Conservation (phyloP, 2,888 invertebrate species). For the Phytoseiulus persimilis region DNA sequence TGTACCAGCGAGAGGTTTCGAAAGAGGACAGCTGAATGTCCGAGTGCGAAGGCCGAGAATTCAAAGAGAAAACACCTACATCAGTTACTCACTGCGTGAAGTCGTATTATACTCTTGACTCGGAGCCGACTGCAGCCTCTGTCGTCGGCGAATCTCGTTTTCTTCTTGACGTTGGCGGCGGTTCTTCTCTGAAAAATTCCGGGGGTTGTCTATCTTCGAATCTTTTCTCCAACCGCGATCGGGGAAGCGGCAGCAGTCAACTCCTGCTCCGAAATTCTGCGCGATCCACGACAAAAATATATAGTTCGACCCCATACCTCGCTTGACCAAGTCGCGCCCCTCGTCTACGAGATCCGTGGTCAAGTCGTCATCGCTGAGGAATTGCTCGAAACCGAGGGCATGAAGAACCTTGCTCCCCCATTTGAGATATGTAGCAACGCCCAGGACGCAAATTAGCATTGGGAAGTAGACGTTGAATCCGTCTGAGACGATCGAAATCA, state of each 20-base stretch:
- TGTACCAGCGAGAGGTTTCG: neutral
- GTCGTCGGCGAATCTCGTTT: constrained; percentile 64
- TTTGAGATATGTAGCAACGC: constrained; percentile 85
- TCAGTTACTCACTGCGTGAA: constrained; percentile 22
- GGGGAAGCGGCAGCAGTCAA: too few species aligned
- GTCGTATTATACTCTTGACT: constrained; percentile 31
- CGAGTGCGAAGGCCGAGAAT: constrained; percentile 7
- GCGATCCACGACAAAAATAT: too few species aligned
- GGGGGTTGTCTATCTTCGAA: neutral
- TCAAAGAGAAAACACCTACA: constrained; percentile 39
- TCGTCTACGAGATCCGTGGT: constrained; percentile 87
- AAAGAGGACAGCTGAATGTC: neutral
- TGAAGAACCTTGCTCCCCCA: constrained; percentile 82
- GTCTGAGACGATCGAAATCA: constrained; percentile 86
- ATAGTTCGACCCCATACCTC: too few species aligned
- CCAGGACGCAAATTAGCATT: constrained; percentile 84
- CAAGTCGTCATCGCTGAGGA: constrained; percentile 84
- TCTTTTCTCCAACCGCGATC: too few species aligned
- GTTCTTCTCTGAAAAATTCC: constrained; percentile 60
- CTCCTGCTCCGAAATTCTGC: too few species aligned
- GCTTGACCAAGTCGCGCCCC: constrained; percentile 78
- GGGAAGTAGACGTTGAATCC: constrained; percentile 99
- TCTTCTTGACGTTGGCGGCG: constrained; percentile 72
- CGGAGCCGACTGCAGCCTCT: constrained; percentile 51
- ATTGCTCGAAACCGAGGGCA: constrained; percentile 90